These are phyloP conservation scores for Heliconius hermathena DNA, from an alignment of 1,140 invertebrate species.

Conservation along the genomic window DNA sequence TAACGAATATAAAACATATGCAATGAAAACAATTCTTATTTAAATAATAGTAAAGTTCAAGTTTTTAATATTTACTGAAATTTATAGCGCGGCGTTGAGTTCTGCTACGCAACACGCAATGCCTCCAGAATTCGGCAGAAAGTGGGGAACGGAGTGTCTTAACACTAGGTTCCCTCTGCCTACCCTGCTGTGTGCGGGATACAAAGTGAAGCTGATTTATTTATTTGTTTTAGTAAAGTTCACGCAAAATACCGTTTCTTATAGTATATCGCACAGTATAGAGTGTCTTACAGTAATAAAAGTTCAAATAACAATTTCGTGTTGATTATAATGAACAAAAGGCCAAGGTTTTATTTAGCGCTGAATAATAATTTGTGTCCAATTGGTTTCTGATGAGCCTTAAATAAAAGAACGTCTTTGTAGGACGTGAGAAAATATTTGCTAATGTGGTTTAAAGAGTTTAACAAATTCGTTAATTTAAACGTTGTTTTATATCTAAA, in stretches of 20 bases:
- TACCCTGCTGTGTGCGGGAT: too few species aligned
- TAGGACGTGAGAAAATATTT: conserved; percentile 35
- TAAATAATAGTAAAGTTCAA: conserved; percentile 50
- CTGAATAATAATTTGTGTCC: conserved; percentile 63
- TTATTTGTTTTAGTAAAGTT: conserved; percentile 57
- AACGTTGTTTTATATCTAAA: background rate
- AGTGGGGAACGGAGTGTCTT: too few species aligned
- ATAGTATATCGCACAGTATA: background rate
- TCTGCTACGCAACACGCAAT: too few species aligned
- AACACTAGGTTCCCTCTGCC: too few species aligned
- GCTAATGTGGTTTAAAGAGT: conserved; percentile 12
- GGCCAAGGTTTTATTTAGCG: conserved; percentile 68
- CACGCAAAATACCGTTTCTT: conserved; percentile 25
- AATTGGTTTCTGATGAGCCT: conserved; percentile 63
- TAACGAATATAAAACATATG: background rate
- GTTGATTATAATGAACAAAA: conserved; percentile 56
- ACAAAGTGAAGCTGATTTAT: too few species aligned
- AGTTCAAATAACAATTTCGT: conserved; percentile 52
- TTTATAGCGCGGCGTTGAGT: too few species aligned
- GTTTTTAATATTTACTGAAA: too few species aligned
- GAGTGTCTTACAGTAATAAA: conserved; percentile 49
- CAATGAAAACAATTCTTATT: conserved; percentile 50
- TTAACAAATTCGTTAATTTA: background rate
- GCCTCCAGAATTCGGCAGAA: too few species aligned
- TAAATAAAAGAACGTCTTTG: conserved; percentile 32